These are phyloP conservation scores for Chlorodrepanis virens DNA, from an alignment of 2,113 vertebrate genomes.

Conservation along the genomic window DNA sequence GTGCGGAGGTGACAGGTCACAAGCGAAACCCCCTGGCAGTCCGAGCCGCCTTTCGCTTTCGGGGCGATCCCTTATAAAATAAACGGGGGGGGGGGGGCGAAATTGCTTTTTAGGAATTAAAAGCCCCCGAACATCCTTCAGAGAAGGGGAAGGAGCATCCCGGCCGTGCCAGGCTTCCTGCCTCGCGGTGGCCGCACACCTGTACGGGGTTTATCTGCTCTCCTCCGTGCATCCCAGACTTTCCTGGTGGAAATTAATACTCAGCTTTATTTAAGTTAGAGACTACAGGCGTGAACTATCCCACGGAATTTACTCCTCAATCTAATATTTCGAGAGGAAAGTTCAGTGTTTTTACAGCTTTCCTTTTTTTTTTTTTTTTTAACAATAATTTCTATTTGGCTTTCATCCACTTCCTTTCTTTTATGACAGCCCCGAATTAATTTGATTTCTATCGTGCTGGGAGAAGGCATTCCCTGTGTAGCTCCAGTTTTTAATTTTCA, in stretches of 20 bases:
- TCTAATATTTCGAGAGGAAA: neutral
- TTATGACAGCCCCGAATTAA: neutral
- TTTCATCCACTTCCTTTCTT: neutral
- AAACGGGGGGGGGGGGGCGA: fast-evolving
- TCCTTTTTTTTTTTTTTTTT: neutral
- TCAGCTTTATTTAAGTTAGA: neutral
- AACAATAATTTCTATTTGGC: neutral
- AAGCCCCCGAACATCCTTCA: neutral
- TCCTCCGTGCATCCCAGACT: neutral
- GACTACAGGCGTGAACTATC: fast-evolving
- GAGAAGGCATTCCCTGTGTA: neutral
- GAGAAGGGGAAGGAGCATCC: neutral
- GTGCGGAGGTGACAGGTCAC: neutral
- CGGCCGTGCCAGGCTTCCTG: neutral
- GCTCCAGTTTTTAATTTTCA: neutral
- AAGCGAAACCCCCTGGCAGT: neutral
- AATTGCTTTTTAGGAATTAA: neutral
- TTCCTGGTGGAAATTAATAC: neutral
- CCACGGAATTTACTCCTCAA: neutral
- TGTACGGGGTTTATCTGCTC: neutral
- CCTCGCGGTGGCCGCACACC: neutral
- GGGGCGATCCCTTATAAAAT: fast-evolving
- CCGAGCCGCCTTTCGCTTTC: neutral
- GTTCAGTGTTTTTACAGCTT: neutral
- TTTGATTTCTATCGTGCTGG: neutral